Evolutionary conservation across 2,797 vertebrate species (phyloP), one percentile per base, ranked within the genome.

Genomic region (Vespertilio murinus): DNA sequence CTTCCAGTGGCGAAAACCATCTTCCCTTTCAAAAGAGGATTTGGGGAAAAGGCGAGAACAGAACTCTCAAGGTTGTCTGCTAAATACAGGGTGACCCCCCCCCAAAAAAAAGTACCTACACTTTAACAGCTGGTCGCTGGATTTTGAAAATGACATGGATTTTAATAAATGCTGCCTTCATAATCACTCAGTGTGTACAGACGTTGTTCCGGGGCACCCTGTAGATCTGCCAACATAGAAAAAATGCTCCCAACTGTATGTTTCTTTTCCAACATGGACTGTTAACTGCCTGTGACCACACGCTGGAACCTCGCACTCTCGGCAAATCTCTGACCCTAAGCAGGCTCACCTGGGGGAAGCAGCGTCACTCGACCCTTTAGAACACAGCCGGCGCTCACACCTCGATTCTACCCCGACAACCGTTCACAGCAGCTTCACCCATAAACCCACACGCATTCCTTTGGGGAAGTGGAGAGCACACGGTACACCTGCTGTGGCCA

Each of bases 21-120:
- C 30, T 78, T 35, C 38, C 70, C 40, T 92, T 91, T 70, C 35
- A 54, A 94, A 64, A 81, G 59, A 95, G 71, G 49, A 42, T 54
- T 17, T 33, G 54, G 38, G 49, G 4, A 28, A 77, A 86, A 74
- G 81, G 77, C 3, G 0, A 70, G 47, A 80, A 33, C 12, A 45
- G n/a, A 81, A 71, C 45, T 49, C 38, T 8, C 28, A 59, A 59
- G n/a, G 45, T 6, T 38, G 10, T n/a, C 74, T 91, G 87, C 20
- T 67, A 40, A 91, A n/a, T 22, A 1, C 8, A 70, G 25, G 11
- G 56, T 28, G 25, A 28, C 56, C 11, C 12, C 25, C 56, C 25
- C 54, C 54, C 1, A 11, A 56, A 56, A 59, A 59, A 59, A 59
- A 12, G 11, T 10, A 2, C 56, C 56, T 2, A 12, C 59, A 30